Evolutionary conservation across 64 coral and sea anemone genomes (phyloP), one percentile per base, ranked within the genome.

Genomic region (Dendrophyllia cribrosa): DNA sequence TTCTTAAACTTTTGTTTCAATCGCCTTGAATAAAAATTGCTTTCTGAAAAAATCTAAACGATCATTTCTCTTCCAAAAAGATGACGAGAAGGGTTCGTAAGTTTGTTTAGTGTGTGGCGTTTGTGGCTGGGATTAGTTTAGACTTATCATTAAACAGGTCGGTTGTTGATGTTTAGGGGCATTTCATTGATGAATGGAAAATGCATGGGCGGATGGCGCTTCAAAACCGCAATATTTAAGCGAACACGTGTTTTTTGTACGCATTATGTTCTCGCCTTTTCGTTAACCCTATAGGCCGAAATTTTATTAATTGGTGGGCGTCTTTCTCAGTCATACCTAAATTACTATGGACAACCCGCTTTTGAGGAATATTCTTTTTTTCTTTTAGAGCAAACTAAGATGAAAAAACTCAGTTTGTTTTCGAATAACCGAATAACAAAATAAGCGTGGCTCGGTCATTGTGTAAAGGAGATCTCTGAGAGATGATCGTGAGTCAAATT

Each of bases 141-240:
- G 86, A 74, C 43, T 77, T 84, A 89, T 87, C 67, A 83, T 94
- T 94, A 89, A 94, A 94, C 92, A 94, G 82, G 92, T 94, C 67
- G 23, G 46, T 83, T 94, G 87, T 94, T 94, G 92, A 94, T 89
- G 65, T 81, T 89, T 83, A 83, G 43, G 56, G 86, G 82, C 82
- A 89, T 76, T 89, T 94, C 82, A 72, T 75, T 74, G 71, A 79
- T 89, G 87, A 88, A 94, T 89, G 79, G 86, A 58, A 80, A 94
- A 84, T 62, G 64, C 73, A 81, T 83, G 86, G 92, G 87, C 23
- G 77, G 66, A 84, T 84, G 92, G 77, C 53, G 68, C 43, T 52
- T 73, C 82, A 46, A 89, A 93, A 94, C 92, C 92, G 70, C 92
- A 93, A 70, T 81, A 56, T 79, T 75, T 76, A 43, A 75, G 17